Base-by-base conservation (phyloP, 2,113 vertebrate genomes). In the Oreotrochilus melanogaster region DNA sequence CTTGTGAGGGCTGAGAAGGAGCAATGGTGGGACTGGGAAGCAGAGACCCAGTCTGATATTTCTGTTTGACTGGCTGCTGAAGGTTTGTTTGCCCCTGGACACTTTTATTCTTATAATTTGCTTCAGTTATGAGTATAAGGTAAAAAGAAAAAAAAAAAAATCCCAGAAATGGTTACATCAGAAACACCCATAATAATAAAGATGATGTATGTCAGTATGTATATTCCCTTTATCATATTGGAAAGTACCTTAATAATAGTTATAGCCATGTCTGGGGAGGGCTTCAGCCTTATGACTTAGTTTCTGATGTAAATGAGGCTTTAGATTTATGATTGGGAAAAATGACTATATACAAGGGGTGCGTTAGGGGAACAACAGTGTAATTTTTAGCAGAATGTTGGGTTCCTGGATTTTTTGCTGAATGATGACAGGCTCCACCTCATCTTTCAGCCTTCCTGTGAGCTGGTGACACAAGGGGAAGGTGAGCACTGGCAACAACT, bases 111-210 rank as follows among this genome's bases (percentile, higher is more conserved):
- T 31, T 39, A 10, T 67, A 64, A 43, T 86, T 86, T 78, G 67
- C 76, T 94, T 89, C 48, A 43, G 69, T 86, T 89, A 67, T 25
- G 43, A 74, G 30, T 67, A 24, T 67, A 60, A 81, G 1, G 9
- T 62, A 5, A 12, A 33, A 51, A 80, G n/a, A 60, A 45, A 33
- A n/a, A 19, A 35, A 43, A 35, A 31, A 11, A 33, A 10, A 21
- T 18, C 10, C n/a, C n/a, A 33, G 80, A 82, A 93, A 79, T 47
- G 4, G 7, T 80, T 88, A 25, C 65, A 74, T 21, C 25, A 51
- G 57, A 56, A 93, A 33, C 53, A 89, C 69, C 15, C 74, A 78
- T 43, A 79, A 66, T 94, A 85, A 94, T 94, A 85, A 94, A 70
- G 37, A 45, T 83, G 70, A 88, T 76, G 27, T 79, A 83, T 79